Percentiles rank a stretch among this genome's conserved stretches.
Conservation (phyloP, 2,888 invertebrate species). For the Tachystola acroxantha region DNA sequence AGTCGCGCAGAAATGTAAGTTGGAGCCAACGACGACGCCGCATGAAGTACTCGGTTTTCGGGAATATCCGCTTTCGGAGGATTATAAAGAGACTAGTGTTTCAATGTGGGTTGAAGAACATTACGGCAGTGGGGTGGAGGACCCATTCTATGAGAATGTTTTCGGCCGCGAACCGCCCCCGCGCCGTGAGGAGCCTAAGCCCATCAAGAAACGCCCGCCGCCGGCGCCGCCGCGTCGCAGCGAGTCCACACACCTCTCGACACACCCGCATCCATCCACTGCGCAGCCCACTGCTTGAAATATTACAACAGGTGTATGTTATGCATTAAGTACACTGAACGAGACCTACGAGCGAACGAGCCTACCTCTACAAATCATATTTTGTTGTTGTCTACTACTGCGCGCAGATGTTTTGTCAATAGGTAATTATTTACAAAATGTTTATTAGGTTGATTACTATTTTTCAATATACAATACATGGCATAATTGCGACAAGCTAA, state of each 20-base stretch:
- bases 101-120: conserved; percentile 95
- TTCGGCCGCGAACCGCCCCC: conserved; percentile 41
- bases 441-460: too few relatives aligned
- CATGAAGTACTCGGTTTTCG: conserved; percentile 95
- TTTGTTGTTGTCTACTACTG: neutral
- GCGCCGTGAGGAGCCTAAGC: conserved; percentile 52
- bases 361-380: neutral
- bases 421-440: too few relatives aligned
- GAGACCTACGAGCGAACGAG: neutral
- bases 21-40: conserved; percentile 91
- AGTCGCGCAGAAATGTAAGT: conserved; percentile 94
- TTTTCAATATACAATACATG: too few relatives aligned
- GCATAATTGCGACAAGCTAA: too few relatives aligned
- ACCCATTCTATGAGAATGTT: conserved; percentile 89
- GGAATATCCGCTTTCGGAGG: conserved; percentile 85
- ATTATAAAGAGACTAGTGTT: conserved; percentile 89
- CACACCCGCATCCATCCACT: conserved; percentile 33
- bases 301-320: conserved; percentile 7
- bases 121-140: conserved; percentile 79
- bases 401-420: too few relatives aligned
- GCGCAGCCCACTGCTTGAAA: conserved; percentile 51
- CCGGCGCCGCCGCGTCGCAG: conserved; percentile 94
- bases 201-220: conserved; percentile 85
- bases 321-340: neutral
- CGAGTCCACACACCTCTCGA: conserved; percentile 77